These are phyloP conservation scores for Heliothis virescens DNA, from an alignment of 1,140 invertebrate species.

Conservation along the genomic window DNA sequence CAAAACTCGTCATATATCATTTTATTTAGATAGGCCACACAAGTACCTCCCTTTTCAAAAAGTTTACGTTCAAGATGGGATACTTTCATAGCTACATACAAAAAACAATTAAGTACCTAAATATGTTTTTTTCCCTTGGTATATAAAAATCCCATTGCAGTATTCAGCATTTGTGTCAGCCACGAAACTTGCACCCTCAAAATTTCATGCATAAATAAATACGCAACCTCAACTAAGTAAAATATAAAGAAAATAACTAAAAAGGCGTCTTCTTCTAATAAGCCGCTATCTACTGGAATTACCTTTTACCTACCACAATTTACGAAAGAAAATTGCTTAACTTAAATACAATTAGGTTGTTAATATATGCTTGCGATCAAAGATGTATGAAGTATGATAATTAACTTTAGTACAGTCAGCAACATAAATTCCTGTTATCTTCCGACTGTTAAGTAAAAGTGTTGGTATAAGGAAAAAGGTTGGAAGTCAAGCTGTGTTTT, in stretches of 20 bases:
- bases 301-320: not conserved
- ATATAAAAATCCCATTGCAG: too few species aligned
- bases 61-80: not conserved
- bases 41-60: not conserved
- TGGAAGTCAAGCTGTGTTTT: not conserved
- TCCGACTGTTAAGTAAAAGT: not conserved
- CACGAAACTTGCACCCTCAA: too few species aligned
- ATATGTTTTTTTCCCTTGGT: too few species aligned
- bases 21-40: too few species aligned
- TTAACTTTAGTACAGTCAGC: not conserved
- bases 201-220: too few species aligned
- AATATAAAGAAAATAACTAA: not conserved
- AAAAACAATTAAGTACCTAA: too few species aligned
- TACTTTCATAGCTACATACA: too few species aligned
- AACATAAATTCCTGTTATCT: not conserved
- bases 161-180: too few species aligned
- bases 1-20: too few species aligned
- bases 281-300: too few species aligned
- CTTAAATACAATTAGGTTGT: not conserved
- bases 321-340: constrained; percentile 6
- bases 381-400: constrained; percentile 22
- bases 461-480: not conserved
- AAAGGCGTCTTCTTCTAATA: too few species aligned
- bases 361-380: constrained; percentile 15
- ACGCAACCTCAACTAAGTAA: not conserved